Percentiles rank a stretch among this genome's conserved stretches.
Evolutionary conservation across 2,888 invertebrate genomes (phyloP).

Genomic region (Dryobota labecula): DNA sequence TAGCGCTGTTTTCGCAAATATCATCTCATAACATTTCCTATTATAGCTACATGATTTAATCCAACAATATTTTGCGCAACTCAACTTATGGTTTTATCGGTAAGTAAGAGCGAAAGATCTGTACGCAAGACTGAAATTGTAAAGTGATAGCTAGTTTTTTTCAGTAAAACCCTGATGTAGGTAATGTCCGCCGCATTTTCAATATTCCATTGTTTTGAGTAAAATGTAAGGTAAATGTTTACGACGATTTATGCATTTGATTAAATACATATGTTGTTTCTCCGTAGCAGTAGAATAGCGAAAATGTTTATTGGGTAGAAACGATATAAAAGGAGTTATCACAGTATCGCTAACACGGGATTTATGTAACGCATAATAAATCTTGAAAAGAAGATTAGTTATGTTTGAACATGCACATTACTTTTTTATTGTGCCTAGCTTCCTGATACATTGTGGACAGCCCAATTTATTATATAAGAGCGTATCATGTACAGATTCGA

Average conservation of each 20-base stretch:
- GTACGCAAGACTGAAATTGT: slow-evolving; percentile 70
- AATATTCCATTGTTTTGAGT: slow-evolving; percentile 56
- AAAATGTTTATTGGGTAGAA: slow-evolving; percentile 42
- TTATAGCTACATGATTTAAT: slow-evolving; percentile 43
- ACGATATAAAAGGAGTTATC: slow-evolving; percentile 32
- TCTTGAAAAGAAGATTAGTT: slow-evolving; percentile 21
- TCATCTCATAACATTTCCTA: slow-evolving; percentile 49
- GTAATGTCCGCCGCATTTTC: slow-evolving; percentile 51
- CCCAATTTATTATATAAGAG: slow-evolving; percentile 46
- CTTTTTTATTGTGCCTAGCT: slow-evolving; percentile 20
- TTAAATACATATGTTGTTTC: slow-evolving; percentile 58
- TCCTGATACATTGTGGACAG: slow-evolving; percentile 22
- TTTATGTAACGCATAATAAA: slow-evolving; percentile 27
- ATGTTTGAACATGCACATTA: slow-evolving; percentile 22
- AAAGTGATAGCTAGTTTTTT: slow-evolving; percentile 65
- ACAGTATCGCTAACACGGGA: slow-evolving; percentile 19
- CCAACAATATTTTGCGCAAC: slow-evolving; percentile 57
- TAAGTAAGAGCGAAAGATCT: slow-evolving; percentile 67
- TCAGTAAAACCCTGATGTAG: slow-evolving; percentile 58
- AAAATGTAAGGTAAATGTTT: slow-evolving; percentile 50
- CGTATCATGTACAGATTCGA: slow-evolving; percentile 57
- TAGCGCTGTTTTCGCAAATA: slow-evolving; percentile 48
- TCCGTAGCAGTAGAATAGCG: slow-evolving; percentile 54
- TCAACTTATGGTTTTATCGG: slow-evolving; percentile 56
- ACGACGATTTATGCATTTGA: slow-evolving; percentile 47